Conservation (phyloP, 2,113 vertebrate genomes). For the Cinclus mexicanus region DNA sequence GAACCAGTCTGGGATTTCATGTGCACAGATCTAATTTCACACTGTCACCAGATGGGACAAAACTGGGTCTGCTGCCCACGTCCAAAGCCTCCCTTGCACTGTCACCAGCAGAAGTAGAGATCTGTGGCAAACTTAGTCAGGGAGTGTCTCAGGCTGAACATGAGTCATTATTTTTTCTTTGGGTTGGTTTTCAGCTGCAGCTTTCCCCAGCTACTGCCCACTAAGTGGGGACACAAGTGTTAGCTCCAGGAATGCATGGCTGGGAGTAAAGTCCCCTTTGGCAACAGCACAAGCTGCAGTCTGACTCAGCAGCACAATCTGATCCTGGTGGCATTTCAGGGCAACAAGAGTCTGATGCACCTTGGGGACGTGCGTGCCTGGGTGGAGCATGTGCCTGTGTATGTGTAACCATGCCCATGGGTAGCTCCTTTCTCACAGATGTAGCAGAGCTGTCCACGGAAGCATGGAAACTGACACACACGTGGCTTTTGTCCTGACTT, state of each 20-base stretch:
- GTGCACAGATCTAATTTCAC: constrained; percentile 16
- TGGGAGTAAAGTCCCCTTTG: background rate
- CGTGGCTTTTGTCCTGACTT: background rate
- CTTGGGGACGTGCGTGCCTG: accelerated
- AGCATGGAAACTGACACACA: background rate
- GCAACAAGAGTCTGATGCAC: accelerated
- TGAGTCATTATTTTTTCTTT: background rate
- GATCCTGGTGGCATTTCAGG: accelerated
- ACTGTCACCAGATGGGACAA: background rate
- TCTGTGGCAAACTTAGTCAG: background rate
- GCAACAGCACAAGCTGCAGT: background rate
- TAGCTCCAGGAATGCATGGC: accelerated
- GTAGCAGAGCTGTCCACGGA: background rate
- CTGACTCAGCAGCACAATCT: background rate
- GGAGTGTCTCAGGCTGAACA: background rate
- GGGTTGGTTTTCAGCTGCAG: background rate
- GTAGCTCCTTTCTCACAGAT: background rate
- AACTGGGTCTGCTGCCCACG: background rate
- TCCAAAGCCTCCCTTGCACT: background rate
- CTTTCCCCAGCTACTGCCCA: background rate
- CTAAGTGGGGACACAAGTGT: background rate
- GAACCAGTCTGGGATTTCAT: background rate
- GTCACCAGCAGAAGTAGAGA: background rate
- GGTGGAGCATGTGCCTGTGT: background rate
- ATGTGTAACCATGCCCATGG: background rate